Conservation (phyloP, 2,797 vertebrate species). For the Taenioides sp. region DNA sequence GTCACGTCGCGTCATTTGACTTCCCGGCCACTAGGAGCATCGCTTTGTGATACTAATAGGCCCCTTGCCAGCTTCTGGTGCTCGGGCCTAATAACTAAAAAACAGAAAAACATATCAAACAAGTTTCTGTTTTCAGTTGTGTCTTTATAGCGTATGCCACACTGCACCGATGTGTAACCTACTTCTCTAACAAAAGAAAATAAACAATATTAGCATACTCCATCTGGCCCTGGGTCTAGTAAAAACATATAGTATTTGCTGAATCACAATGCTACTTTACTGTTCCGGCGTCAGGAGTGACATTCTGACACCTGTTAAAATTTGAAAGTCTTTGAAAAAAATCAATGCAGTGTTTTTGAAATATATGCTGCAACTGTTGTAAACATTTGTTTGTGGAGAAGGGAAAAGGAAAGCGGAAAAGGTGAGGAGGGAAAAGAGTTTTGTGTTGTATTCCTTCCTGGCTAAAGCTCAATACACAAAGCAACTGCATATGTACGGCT, state of each 20-base stretch:
- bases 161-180: constrained; percentile 19
- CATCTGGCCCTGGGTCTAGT: constrained; percentile 25
- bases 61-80: too few relatives aligned
- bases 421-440: constrained; percentile 32
- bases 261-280: constrained; percentile 48
- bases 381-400: constrained; percentile 44
- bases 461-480: constrained; percentile 43
- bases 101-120: too few relatives aligned
- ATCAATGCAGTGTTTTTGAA: constrained; percentile 51
- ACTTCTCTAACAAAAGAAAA: constrained; percentile 26
- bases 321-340: constrained; percentile 47
- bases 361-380: constrained; percentile 36
- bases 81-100: too few relatives aligned
- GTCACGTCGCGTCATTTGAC: too few relatives aligned
- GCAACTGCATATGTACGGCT: constrained; percentile 58
- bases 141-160: constrained; percentile 12
- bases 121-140: background rate
- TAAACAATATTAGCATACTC: constrained; percentile 34
- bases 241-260: constrained; percentile 48
- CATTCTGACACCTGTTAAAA: constrained; percentile 50
- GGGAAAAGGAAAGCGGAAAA: constrained; percentile 27
- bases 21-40: too few relatives aligned
- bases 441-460: constrained; percentile 56
- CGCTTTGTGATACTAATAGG: too few relatives aligned
- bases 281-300: constrained; percentile 40